phyloP scores from a whole-genome alignment of 2,888 invertebrate genomes.

The Phrixothrix hirtus region DNA sequence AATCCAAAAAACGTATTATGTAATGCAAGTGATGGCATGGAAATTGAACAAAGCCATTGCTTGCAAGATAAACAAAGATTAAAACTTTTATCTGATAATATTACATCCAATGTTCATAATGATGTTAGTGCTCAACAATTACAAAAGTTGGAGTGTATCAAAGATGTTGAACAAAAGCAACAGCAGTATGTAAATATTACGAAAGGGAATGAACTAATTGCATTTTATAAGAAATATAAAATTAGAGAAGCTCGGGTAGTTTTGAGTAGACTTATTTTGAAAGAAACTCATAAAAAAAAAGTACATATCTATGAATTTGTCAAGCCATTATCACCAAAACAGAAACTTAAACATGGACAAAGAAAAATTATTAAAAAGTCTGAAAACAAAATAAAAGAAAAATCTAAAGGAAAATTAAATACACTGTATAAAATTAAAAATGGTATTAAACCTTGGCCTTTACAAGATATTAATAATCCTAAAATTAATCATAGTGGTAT shows the following conservation, averaged over 20 bases:
- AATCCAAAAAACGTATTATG: too few species aligned
- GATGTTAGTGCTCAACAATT: too few species aligned
- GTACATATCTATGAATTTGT: conserved; percentile 1
- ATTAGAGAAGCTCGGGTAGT: conserved; percentile 30
- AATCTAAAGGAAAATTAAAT: conserved; percentile 1
- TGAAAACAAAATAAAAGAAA: conserved; percentile 16
- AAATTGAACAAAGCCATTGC: too few species aligned
- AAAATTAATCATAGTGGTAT: conserved; percentile 30
- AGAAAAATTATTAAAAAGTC: conserved; percentile 10
- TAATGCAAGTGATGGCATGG: too few species aligned
- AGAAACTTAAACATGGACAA: conserved; percentile 3
- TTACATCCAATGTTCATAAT: too few species aligned
- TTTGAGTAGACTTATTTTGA: conserved; percentile 20
- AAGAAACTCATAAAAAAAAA: conserved; percentile 6
- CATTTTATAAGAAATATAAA: conserved; percentile 25
- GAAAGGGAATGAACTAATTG: not conserved
- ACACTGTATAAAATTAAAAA: not conserved
- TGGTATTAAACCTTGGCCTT: conserved; percentile 32
- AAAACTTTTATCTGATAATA: too few species aligned
- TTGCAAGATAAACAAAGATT: too few species aligned
- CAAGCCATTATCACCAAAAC: conserved; percentile 1
- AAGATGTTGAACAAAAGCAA: not conserved
- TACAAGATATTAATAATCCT: conserved; percentile 40
- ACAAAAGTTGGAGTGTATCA: too few species aligned
- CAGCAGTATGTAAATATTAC: not conserved